Evolutionary conservation across 2,113 vertebrate species (phyloP).

Genomic region (Axis porcinus): DNA sequence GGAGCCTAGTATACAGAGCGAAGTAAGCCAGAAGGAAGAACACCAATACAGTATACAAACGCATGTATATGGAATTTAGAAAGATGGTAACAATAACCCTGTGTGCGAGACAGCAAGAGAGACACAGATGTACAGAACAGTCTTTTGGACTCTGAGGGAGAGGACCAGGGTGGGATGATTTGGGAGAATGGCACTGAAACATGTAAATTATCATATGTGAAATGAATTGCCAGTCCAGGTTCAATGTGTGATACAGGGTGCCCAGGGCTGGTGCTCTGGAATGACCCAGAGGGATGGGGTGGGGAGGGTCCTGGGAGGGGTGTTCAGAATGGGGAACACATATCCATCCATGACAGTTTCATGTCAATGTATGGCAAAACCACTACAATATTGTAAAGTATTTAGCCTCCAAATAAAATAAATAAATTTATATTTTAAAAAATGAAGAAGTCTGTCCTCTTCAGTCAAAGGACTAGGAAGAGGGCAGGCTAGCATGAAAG

Average conservation of each 20-base stretch:
- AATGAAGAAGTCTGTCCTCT: not conserved
- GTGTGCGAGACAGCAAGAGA: not conserved
- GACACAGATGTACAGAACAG: not conserved
- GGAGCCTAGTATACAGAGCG: not conserved
- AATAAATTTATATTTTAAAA: not conserved
- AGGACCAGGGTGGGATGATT: not conserved
- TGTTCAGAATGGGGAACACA: not conserved
- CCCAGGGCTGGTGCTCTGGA: not conserved
- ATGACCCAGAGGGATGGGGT: not conserved
- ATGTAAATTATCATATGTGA: not conserved
- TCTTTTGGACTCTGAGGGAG: not conserved
- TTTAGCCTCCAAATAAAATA: not conserved
- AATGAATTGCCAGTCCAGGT: accelerated
- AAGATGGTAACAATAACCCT: not conserved
- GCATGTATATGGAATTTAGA: not conserved
- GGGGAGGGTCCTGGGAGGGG: not conserved
- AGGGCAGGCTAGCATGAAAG: not conserved
- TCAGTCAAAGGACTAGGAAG: not conserved
- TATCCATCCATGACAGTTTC: not conserved
- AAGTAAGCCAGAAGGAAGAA: not conserved
- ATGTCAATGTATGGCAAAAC: not conserved
- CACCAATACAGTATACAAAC: not conserved
- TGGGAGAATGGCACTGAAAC: not conserved
- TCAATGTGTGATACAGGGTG: not conserved
- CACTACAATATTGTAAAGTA: not conserved